Evolutionary conservation across 2,888 invertebrate species (phyloP), one percentile per base, ranked within the genome.

Genomic region (Thelaira solivaga): DNA sequence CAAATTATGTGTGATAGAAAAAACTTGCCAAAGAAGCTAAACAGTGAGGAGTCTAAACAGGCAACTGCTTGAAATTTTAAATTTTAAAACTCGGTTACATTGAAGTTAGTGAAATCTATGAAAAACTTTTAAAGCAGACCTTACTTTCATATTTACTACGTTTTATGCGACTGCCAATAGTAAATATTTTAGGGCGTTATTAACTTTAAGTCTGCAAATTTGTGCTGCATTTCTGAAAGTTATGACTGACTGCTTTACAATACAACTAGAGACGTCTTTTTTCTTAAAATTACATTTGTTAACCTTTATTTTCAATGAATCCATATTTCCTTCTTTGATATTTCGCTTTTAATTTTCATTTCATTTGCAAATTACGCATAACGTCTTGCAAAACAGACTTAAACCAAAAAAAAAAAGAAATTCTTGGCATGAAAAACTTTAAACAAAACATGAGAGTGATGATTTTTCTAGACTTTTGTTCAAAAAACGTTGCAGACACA

Each of bases 301-400:
- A 61, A 61, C 16, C 51, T 61, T 55, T 65, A n/a, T n/a, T n/a
- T n/a, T n/a, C n/a, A n/a, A n/a, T n/a, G n/a, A n/a, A n/a, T n/a
- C 67, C 34, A 13, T 61, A 10, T 51, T 11, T 67, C 13, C 16
- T 29, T 16, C 45, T 34, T 49, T 29, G 18, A 3, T 41, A 39
- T 20, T 67, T 45, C 10, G 2, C 11, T n/a, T 11, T 29, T n/a
- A 31, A 31, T 31, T 16, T 36, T 55, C 11, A 34, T 67, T 49
- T 39, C 31, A 62, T 62, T 71, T 61, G 64, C 69, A 76, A 72
- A 76, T 72, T 45, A 75, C 64, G 49, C 69, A 36, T 76, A 47
- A 76, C 69, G 47, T 67, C 71, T 61, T 61, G 22, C 18, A 43
- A 29, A 29, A 29, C 16, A 11, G 13, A 1, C 22, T 6, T 10